Evolutionary conservation across 2,888 invertebrate species (phyloP), one percentile per base, ranked within the genome.

Genomic region (Clostera curtula): DNA sequence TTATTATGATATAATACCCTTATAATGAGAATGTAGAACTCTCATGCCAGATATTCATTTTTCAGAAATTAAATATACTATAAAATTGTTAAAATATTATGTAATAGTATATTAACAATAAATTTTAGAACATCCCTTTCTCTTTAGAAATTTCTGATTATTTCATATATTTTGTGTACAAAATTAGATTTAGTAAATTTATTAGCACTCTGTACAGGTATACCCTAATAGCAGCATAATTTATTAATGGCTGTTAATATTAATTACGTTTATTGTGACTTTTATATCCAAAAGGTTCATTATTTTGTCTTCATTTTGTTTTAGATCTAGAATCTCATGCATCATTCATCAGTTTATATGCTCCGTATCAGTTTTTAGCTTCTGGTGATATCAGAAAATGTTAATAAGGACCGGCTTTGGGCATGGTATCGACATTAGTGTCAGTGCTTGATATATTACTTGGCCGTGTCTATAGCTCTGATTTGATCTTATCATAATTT

Each of bases 361-460:
- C 43, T 62, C 53, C 41, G 56, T 58, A 67, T 70, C 61, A 56
- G 54, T 52, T 67, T 46, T 56, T 56, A 50, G 76, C 75, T 76
- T 73, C 77, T 76, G 74, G 69, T 68, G 59, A 58, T 73, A 73
- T 73, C 64, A 60, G 57, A 62, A 70, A 67, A 75, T 70, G 73
- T 66, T 65, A 76, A 76, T 75, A 42, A 47, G 49, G 51, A 59
- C 63, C 64, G 63, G 65, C 68, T 71, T 73, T 60, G 49, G 56
- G 54, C 52, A 51, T 53, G 49, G 52, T 56, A 51, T 50, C 43
- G 35, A 59, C 61, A 69, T 71, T 64, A 69, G 62, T 58, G 70
- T 73, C 70, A 47, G 62, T 63, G 40, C 48, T 56, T 68, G 68
- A 75, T 71, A 65, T 61, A 73, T 70, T 53, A 47, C 45, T 49